Evolutionary conservation across 2,113 vertebrate species (phyloP).

Genomic region (Gopherus evgoodei): DNA sequence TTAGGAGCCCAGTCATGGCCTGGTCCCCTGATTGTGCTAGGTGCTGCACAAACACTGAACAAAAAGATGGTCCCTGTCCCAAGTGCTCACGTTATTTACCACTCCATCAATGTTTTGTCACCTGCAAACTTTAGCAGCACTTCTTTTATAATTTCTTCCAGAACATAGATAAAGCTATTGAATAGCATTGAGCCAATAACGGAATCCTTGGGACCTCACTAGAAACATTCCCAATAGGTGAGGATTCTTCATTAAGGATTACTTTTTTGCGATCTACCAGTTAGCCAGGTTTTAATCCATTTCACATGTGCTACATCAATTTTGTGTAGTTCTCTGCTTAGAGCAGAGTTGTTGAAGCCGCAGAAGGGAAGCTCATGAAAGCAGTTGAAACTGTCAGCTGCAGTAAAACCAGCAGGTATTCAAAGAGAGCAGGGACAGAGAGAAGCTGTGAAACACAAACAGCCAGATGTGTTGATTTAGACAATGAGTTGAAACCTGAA

Average conservation of each 20-base stretch:
- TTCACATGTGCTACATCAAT: accelerated
- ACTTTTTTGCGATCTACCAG: not conserved
- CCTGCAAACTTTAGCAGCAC: not conserved
- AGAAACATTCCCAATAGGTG: not conserved
- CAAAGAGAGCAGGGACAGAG: accelerated
- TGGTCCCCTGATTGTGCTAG: not conserved
- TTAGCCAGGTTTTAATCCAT: not conserved
- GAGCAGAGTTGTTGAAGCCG: not conserved
- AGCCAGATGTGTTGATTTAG: not conserved
- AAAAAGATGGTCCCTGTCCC: not conserved
- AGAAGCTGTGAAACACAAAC: not conserved
- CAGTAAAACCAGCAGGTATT: not conserved
- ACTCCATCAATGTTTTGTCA: accelerated
- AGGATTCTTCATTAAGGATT: not conserved
- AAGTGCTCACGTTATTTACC: accelerated
- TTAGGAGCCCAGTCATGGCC: not conserved
- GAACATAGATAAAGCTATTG: not conserved
- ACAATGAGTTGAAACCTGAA: not conserved
- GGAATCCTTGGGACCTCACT: not conserved
- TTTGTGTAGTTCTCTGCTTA: not conserved
- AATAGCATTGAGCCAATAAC: not conserved
- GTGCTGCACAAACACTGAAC: accelerated
- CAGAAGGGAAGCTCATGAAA: not conserved
- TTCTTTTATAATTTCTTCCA: not conserved
- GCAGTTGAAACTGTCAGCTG: not conserved